These are phyloP conservation scores for Thomomys bottae DNA, from an alignment of 2,113 vertebrate genomes.

Conservation along the genomic window DNA sequence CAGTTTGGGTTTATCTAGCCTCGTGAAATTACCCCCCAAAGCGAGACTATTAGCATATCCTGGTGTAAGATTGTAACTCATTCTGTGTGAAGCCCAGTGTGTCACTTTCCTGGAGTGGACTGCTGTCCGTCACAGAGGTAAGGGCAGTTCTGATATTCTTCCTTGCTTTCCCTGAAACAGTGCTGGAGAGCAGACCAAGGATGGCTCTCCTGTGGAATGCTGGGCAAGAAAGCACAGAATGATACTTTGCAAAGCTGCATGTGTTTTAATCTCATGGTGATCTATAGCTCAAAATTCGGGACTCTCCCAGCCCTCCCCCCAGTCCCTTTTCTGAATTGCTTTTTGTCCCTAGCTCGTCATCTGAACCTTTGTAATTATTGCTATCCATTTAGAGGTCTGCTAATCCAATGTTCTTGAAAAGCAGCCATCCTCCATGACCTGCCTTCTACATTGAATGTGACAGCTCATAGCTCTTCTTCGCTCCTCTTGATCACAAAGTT, in stretches of 20 bases:
- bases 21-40: conserved; percentile 14
- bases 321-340: conserved; percentile 22
- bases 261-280: conserved; percentile 2
- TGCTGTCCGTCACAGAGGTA: not conserved
- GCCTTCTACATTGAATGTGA: not conserved
- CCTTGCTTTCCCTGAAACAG: not conserved
- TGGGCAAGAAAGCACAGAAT: not conserved
- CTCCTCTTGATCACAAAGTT: not conserved
- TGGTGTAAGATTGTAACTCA: not conserved
- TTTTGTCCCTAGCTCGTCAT: not conserved
- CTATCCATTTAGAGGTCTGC: not conserved
- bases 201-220: not conserved
- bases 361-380: not conserved
- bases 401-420: not conserved
- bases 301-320: not conserved
- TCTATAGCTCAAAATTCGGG: not conserved
- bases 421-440: not conserved
- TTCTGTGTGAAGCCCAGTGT: not conserved
- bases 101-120: not conserved
- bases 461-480: not conserved
- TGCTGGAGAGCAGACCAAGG: not conserved
- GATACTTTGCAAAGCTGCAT: not conserved
- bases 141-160: not conserved
- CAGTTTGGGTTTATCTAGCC: not conserved
- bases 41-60: not conserved